A percentile compares a stretch with the other conserved stretches of the same genome.
These are phyloP conservation scores for Megaleporinus macrocephalus DNA, from an alignment of 2,113 vertebrate genomes.

Conservation along the genomic window DNA sequence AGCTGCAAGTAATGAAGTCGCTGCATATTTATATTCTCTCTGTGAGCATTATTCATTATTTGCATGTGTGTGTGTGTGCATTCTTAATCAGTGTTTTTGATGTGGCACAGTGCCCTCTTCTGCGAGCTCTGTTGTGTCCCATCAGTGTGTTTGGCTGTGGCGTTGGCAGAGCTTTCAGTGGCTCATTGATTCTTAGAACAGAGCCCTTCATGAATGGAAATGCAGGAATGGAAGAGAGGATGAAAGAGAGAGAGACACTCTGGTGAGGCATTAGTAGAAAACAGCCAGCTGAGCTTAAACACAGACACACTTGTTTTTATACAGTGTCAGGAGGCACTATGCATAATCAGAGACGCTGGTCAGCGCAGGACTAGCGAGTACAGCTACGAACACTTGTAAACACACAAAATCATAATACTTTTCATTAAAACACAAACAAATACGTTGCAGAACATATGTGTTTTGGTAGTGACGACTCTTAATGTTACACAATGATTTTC, in stretches of 20 bases:
- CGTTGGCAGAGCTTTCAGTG: conserved; percentile 20
- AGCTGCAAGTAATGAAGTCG: conserved; percentile 21
- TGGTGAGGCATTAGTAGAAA: conserved; percentile 29
- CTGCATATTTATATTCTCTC: conserved; percentile 28
- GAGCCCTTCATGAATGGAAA: conserved; percentile 37
- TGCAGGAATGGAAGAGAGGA: conserved; percentile 38
- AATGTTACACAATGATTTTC: too few relatives aligned
- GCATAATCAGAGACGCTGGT: too few relatives aligned
- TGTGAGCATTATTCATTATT: conserved; percentile 27
- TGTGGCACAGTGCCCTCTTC: conserved; percentile 36
- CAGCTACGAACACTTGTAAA: too few relatives aligned
- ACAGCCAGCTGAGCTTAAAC: conserved; percentile 12
- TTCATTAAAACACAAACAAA: too few relatives aligned
- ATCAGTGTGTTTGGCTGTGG: conserved; percentile 3
- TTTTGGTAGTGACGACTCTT: too few relatives aligned
- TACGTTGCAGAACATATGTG: too few relatives aligned
- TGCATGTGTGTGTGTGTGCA: conserved; percentile 15
- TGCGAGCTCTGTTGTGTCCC: conserved; percentile 23
- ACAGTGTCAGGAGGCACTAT: background rate
- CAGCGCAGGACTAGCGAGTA: too few relatives aligned
- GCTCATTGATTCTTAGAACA: conserved; percentile 34
- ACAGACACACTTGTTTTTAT: background rate
- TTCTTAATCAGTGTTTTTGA: conserved; percentile 45
- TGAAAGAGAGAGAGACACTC: conserved; percentile 25
- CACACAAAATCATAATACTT: too few relatives aligned